Conservation (phyloP, 2,113 vertebrate genomes). For the Carlito syrichta region DNA sequence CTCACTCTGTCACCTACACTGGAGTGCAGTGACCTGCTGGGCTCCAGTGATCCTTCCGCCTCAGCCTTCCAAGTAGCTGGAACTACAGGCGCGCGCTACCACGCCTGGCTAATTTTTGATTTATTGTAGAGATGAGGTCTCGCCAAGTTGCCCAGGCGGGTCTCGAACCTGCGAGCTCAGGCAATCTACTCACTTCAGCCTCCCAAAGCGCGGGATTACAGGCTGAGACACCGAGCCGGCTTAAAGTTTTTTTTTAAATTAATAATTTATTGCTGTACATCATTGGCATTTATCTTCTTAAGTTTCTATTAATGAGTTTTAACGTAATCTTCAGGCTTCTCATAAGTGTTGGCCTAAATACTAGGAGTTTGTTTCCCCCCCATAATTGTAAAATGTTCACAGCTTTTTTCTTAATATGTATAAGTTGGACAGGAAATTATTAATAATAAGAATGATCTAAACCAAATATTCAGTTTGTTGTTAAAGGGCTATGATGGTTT, state of each 20-base stretch:
- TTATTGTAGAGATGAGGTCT: too few species aligned
- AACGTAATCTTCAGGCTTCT: background rate
- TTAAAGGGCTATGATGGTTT: background rate
- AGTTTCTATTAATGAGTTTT: background rate
- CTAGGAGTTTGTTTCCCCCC: background rate
- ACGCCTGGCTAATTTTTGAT: too few species aligned
- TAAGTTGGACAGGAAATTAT: background rate
- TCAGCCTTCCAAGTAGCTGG: too few species aligned
- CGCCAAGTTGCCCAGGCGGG: too few species aligned
- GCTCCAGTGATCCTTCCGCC: too few species aligned
- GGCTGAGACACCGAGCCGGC: too few species aligned
- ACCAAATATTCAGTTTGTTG: background rate
- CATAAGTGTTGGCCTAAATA: background rate
- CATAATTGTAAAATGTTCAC: background rate
- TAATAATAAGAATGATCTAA: background rate
- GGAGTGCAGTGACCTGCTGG: too few species aligned
- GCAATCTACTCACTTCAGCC: too few species aligned
- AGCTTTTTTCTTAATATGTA: background rate
- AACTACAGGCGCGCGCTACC: too few species aligned
- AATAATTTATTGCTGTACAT: background rate
- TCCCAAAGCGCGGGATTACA: too few species aligned
- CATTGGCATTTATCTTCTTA: background rate
- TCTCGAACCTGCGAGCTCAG: too few species aligned
- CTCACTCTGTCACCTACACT: too few species aligned
- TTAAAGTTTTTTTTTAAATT: conserved; percentile 30